A percentile compares a stretch with the other conserved stretches of the same genome.
Evolutionary conservation across 2,113 vertebrate species (phyloP).

Genomic region (Leucosticte australis): DNA sequence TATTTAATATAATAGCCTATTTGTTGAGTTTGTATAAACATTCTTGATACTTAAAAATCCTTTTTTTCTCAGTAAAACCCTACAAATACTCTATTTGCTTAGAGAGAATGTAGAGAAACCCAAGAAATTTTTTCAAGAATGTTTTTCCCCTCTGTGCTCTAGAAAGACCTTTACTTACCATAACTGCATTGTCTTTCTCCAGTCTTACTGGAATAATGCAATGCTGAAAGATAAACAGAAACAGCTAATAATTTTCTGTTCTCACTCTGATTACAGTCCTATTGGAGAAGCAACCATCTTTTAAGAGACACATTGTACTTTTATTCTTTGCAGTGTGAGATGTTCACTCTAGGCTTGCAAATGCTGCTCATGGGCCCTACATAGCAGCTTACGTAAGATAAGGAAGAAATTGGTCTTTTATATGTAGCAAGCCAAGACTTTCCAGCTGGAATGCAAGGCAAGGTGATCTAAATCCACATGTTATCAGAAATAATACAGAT

Average conservation of each 20-base stretch:
- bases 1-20: background rate
- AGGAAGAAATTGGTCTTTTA: background rate
- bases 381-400: background rate
- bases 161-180: constrained; percentile 65
- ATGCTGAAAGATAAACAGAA: constrained; percentile 43
- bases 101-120: background rate
- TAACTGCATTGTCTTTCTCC: constrained; percentile 62
- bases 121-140: background rate
- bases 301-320: background rate
- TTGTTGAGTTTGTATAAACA: background rate
- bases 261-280: background rate
- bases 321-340: background rate
- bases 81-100: background rate
- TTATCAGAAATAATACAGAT: background rate
- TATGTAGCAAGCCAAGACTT: background rate
- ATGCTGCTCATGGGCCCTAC: background rate
- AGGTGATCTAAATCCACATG: background rate
- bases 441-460: background rate
- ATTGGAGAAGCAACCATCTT: background rate
- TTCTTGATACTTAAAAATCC: background rate
- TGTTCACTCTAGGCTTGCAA: background rate
- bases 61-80: background rate
- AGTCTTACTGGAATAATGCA: constrained; percentile 23
- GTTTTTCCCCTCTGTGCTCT: background rate
- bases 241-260: background rate